Conservation (phyloP, 2,888 invertebrate species). For the Apodemia hepburni region DNA sequence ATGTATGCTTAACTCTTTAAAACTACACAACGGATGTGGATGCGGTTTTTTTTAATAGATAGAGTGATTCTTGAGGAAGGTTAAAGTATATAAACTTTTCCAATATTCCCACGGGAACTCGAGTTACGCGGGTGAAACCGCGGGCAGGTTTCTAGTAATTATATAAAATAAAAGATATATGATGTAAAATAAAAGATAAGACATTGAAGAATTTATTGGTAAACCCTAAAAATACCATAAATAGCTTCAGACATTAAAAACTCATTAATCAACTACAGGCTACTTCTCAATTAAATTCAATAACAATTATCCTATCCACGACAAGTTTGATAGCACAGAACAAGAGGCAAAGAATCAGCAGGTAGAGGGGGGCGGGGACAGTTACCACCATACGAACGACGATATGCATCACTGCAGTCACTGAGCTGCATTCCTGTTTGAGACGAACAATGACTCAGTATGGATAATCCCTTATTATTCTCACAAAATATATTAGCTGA, state of each 20-base stretch:
- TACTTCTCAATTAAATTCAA: conserved; percentile 13
- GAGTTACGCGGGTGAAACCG: too few species aligned
- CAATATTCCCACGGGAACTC: too few species aligned
- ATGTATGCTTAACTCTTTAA: too few species aligned
- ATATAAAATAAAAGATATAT: too few species aligned
- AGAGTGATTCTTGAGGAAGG: too few species aligned
- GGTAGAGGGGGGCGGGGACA: conserved; percentile 53
- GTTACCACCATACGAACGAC: conserved; percentile 54
- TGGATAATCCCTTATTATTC: conserved; percentile 44
- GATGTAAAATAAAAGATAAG: neutral
- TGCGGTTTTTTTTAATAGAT: too few species aligned
- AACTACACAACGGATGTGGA: too few species aligned
- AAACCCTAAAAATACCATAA: neutral
- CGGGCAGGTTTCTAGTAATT: too few species aligned
- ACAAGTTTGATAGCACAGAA: conserved; percentile 31
- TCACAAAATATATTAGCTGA: neutral
- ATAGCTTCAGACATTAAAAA: neutral
- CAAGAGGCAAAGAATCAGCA: conserved; percentile 56
- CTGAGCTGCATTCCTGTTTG: conserved; percentile 70
- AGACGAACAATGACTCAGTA: conserved; percentile 42
- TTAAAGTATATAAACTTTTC: too few species aligned
- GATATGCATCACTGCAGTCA: conserved; percentile 77
- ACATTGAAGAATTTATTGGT: neutral
- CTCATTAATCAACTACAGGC: neutral
- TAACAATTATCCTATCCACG: conserved; percentile 13